Evolutionary conservation across 2,888 invertebrate species (phyloP).

Genomic region (Pristionchus mayeri): DNA sequence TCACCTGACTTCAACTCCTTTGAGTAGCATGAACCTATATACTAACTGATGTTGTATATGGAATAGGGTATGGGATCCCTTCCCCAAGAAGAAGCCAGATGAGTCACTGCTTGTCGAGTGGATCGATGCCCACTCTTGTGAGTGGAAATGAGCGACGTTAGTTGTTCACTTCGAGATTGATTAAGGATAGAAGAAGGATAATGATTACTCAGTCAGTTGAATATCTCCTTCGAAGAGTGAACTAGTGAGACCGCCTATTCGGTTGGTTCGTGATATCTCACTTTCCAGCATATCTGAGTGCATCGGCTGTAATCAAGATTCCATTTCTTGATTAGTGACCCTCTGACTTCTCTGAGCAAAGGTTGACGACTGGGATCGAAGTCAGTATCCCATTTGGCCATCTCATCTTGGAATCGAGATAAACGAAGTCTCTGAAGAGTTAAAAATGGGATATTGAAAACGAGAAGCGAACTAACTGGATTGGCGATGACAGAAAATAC

Average conservation of each 20-base stretch:
- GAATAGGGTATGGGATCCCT: background rate
- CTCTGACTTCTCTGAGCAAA: background rate
- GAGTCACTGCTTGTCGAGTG: background rate
- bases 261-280: background rate
- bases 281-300: background rate
- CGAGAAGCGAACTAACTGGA: background rate
- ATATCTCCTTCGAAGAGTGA: constrained; percentile 42
- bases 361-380: background rate
- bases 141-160: background rate
- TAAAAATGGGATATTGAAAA: background rate
- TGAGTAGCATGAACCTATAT: background rate
- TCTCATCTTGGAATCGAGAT: constrained; percentile 6
- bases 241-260: background rate
- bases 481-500: background rate
- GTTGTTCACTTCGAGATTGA: background rate
- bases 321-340: no score
- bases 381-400: background rate
- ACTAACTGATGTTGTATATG: constrained; percentile 24
- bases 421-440: background rate
- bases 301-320: background rate
- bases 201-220: constrained; percentile 16
- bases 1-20: background rate
- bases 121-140: background rate
- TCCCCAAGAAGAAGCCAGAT: constrained; percentile 25
- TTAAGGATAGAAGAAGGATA: background rate